phyloP scores from a whole-genome alignment of 2,797 vertebrate genomes.

The Ctenochaetus hawaiiensis region DNA sequence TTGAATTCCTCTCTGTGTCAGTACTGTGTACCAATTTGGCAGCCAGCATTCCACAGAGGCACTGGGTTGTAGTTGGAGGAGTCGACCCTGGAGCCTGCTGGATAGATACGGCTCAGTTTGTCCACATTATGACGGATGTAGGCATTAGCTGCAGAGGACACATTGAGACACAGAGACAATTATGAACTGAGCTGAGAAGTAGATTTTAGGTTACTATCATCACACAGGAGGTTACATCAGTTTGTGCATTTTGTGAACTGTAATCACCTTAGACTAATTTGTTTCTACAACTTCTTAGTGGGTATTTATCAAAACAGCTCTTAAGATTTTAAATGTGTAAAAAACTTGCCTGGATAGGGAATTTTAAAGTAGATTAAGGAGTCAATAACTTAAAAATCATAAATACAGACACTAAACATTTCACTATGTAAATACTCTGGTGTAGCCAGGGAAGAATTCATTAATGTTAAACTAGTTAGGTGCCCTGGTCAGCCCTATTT shows the following conservation, averaged over 20 bases:
- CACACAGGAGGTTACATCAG: not conserved
- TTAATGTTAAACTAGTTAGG: too few relatives aligned
- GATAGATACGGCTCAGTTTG: constrained; percentile 95
- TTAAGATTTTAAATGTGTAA: too few relatives aligned
- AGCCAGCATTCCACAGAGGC: constrained; percentile 94
- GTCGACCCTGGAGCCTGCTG: constrained; percentile 90
- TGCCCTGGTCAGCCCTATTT: not conserved
- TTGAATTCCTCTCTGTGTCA: not conserved
- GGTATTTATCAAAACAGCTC: not conserved
- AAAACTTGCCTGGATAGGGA: too few relatives aligned
- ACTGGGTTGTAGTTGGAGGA: constrained; percentile 96
- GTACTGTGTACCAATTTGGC: constrained; percentile 82
- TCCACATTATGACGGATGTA: constrained; percentile 89
- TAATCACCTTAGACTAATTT: not conserved
- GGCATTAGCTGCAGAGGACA: constrained; percentile 79
- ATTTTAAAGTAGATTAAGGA: too few relatives aligned
- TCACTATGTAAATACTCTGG: not conserved
- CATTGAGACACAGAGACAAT: not conserved
- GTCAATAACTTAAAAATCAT: too few relatives aligned
- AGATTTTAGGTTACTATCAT: not conserved
- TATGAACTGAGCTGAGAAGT: not conserved
- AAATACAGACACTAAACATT: too few relatives aligned
- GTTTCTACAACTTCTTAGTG: not conserved
- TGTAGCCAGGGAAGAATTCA: not conserved
- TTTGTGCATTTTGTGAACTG: not conserved